Conservation (phyloP, 2,797 vertebrate genomes). For the Sparus aurata region DNA sequence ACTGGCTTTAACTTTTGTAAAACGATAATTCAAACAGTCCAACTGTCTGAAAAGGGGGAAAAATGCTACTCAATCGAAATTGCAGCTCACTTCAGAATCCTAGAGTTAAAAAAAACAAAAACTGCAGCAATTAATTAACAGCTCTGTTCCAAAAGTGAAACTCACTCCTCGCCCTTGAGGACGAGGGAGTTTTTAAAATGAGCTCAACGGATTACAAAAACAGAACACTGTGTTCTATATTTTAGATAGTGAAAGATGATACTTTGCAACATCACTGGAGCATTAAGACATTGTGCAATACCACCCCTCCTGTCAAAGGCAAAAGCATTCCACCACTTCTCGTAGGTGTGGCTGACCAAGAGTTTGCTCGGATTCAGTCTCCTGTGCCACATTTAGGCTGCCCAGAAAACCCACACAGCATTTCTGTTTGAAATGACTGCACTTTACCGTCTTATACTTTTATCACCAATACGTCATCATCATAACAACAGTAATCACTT, state of each 20-base stretch:
- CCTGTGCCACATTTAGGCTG: background rate
- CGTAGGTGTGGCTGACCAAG: slow-evolving; percentile 49
- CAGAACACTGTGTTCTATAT: slow-evolving; percentile 13
- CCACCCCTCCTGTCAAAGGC: slow-evolving; percentile 22
- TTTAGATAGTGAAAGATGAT: slow-evolving; percentile 29
- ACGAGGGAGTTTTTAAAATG: background rate
- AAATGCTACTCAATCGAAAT: background rate
- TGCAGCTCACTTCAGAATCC: background rate
- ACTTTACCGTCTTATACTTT: background rate
- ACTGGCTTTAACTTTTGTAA: background rate
- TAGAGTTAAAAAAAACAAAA: background rate
- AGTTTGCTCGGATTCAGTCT: slow-evolving; percentile 15
- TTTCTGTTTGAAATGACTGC: background rate
- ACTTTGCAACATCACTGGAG: slow-evolving; percentile 12
- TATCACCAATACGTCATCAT: background rate
- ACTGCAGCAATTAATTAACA: background rate
- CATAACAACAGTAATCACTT: background rate
- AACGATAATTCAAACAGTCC: background rate
- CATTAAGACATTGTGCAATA: slow-evolving; percentile 52
- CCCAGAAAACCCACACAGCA: background rate
- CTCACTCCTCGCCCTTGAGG: background rate
- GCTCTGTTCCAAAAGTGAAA: background rate
- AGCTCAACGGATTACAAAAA: slow-evolving; percentile 1
- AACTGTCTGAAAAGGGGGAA: background rate
- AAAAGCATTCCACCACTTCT: slow-evolving; percentile 28